Conservation (phyloP, 2,797 vertebrate genomes). For the Phaenicophaeus curvirostris region DNA sequence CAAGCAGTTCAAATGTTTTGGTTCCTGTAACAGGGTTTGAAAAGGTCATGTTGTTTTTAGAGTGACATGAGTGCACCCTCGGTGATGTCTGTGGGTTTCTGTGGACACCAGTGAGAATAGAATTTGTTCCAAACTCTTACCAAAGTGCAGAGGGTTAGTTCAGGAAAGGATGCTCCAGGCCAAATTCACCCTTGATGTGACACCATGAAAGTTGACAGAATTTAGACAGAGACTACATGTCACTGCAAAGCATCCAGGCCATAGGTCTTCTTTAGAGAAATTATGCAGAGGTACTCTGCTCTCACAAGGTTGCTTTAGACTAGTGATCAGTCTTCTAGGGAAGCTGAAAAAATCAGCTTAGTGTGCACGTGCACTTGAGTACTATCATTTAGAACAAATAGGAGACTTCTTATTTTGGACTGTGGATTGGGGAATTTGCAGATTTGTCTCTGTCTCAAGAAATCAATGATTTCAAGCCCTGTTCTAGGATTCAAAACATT, state of each 20-base stretch:
- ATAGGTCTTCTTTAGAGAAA: background rate
- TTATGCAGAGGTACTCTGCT: background rate
- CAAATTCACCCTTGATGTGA: background rate
- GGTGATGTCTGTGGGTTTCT: background rate
- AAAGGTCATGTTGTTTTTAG: background rate
- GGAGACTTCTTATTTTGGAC: background rate
- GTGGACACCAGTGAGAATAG: background rate
- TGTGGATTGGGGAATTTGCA: background rate
- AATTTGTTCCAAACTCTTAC: background rate
- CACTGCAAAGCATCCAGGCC: background rate
- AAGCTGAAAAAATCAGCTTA: background rate
- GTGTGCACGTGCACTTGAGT: background rate
- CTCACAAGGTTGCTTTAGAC: background rate
- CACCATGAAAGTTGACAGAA: background rate
- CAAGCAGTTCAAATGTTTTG: slow-evolving; percentile 25
- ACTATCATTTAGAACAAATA: background rate
- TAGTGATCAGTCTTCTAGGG: background rate
- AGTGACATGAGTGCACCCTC: background rate
- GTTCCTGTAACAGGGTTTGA: slow-evolving; percentile 52
- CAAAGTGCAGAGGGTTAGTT: background rate
- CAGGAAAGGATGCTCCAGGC: background rate
- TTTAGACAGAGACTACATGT: background rate
- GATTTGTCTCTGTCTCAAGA: slow-evolving; percentile 17
- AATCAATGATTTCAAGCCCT: slow-evolving; percentile 39
- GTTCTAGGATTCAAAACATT: slow-evolving; percentile 56